Evolutionary conservation across 2,888 invertebrate species (phyloP), one percentile per base, ranked within the genome.

Genomic region (Xiphydria camelus): DNA sequence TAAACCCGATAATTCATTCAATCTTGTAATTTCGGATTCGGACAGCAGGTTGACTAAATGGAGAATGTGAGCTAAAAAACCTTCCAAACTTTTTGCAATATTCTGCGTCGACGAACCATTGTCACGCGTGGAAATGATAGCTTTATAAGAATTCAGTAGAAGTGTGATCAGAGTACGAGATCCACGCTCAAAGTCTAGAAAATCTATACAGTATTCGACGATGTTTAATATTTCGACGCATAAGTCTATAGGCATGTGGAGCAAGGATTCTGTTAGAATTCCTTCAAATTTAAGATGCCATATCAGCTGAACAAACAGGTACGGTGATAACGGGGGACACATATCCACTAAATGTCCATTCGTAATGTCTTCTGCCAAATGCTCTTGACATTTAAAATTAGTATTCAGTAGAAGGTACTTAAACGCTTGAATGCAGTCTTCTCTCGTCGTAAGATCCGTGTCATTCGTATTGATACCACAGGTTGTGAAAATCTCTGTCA

Each of bases 351-450:
- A 48, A 39, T 68, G 61, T n/a, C 68, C 68, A 38, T 54, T 55
- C 0, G 41, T 23, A n/a, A 57, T 36, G 35, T 75, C 73, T 33
- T 73, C 67, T 1, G 48, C 44, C 4, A 75, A 46, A n/a, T 57
- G 38, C n/a, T 64, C 59, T 36, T 68, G 66, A 4, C 53, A 56
- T 3, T 54, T 45, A 23, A 75, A 74, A 32, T 59, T 57, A 1
- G 74, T 71, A 19, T 74, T 74, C 1, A 72, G 51, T 5, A 68
- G 17, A 6, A 75, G 42, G 37, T 62, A 70, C 33, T 65, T 68
- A 18, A 61, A 70, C 1, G 51, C 45, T 2, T 56, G 35, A 6
- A 66, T 42, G 19, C 59, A 55, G 25, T 33, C 41, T 3, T 42
- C 15, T 35, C 56, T 40, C 3, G 14, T 41, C 2, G 22, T 22